phyloP scores from a whole-genome alignment of 2,113 vertebrate species.

The Hystrix cristata region DNA sequence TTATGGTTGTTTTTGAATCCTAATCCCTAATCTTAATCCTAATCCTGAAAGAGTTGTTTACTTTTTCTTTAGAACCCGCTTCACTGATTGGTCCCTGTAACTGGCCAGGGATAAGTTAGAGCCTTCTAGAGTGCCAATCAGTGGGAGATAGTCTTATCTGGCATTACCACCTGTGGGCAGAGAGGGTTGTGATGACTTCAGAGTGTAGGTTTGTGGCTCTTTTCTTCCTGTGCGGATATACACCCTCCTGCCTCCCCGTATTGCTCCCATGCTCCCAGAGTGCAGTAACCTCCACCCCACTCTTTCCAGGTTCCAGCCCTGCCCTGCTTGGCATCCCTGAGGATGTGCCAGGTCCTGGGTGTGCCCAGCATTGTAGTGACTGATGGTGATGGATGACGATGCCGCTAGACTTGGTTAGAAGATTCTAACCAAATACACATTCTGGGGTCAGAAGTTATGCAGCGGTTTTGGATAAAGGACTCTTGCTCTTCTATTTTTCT shows the following conservation, averaged over 20 bases:
- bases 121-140: not conserved
- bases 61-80: not conserved
- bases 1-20: constrained; percentile 14
- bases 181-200: not conserved
- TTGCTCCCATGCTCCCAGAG: not conserved
- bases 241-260: accelerated
- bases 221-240: not conserved
- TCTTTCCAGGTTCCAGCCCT: not conserved
- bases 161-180: not conserved
- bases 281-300: not conserved
- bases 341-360: not conserved
- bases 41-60: not conserved
- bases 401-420: not conserved
- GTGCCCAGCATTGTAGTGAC: not conserved
- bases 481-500: not conserved
- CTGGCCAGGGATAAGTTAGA: not conserved
- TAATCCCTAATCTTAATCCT: constrained; percentile 26
- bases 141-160: not conserved
- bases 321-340: not conserved
- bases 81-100: not conserved
- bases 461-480: not conserved
- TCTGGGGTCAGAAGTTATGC: not conserved
- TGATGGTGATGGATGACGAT: not conserved
- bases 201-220: not conserved
- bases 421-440: not conserved